phyloP scores from a whole-genome alignment of 2,113 vertebrate genomes.

The Delphinapterus leucas region DNA sequence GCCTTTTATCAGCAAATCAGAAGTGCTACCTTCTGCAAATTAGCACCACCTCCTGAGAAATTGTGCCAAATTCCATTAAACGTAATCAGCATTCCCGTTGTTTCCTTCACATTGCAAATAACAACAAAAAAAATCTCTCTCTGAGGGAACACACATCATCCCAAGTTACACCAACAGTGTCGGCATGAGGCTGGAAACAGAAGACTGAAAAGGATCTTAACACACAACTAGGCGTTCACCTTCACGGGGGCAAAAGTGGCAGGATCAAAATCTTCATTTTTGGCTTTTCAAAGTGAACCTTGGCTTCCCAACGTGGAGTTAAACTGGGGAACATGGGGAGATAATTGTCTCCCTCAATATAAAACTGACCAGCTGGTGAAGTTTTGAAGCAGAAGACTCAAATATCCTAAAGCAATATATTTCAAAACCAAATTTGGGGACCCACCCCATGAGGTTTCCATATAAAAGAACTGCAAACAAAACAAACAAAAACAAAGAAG shows the following conservation, averaged over 20 bases:
- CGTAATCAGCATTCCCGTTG: slow-evolving; percentile 63
- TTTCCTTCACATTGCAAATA: background rate
- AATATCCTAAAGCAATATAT: background rate
- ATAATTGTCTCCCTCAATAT: background rate
- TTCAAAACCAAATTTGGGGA: background rate
- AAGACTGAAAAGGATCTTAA: background rate
- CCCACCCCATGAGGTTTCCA: background rate
- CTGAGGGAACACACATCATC: background rate
- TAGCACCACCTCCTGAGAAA: slow-evolving; percentile 61
- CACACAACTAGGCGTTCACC: background rate
- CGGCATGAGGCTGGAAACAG: background rate
- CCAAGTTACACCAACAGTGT: no score
- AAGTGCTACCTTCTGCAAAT: slow-evolving; percentile 65
- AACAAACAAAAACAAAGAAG: background rate
- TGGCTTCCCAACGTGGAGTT: background rate
- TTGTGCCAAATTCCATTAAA: slow-evolving; percentile 68
- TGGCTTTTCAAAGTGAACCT: background rate
- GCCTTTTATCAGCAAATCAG: slow-evolving; percentile 62
- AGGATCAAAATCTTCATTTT: background rate
- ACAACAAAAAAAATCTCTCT: background rate
- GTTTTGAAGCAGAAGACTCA: background rate
- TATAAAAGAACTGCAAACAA: background rate
- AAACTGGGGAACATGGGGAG: background rate
- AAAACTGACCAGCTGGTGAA: background rate
- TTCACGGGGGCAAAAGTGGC: background rate